Percentiles rank a stretch among this genome's conserved stretches.
These are phyloP conservation scores for Clamator glandarius DNA, from an alignment of 2,797 vertebrate genomes.

Conservation along the genomic window DNA sequence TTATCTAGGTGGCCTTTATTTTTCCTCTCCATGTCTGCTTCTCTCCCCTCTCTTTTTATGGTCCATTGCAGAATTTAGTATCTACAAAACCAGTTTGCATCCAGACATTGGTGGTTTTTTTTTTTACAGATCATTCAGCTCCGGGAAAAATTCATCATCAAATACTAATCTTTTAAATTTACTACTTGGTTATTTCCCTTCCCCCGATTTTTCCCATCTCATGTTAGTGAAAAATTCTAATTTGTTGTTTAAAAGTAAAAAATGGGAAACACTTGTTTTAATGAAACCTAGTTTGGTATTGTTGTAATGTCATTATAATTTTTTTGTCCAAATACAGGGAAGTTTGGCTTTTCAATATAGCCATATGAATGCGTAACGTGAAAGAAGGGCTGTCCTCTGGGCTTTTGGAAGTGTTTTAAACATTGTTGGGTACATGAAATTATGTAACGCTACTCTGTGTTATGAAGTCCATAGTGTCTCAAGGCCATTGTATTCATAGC, in stretches of 20 bases:
- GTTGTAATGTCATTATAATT: neutral
- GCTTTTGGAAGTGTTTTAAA: neutral
- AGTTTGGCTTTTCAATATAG: constrained; percentile 10
- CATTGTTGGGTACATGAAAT: neutral
- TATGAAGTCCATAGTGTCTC: neutral
- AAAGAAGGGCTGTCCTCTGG: neutral
- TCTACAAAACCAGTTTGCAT: neutral
- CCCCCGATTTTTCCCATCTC: neutral
- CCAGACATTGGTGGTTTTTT: neutral
- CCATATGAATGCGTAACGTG: neutral
- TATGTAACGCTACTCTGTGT: neutral
- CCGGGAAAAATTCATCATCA: neutral
- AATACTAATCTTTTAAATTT: neutral
- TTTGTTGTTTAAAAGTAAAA: constrained; percentile 9
- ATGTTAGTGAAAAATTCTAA: neutral
- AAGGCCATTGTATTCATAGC: neutral
- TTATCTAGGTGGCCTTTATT: neutral
- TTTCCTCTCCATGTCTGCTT: neutral
- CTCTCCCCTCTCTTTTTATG: neutral
- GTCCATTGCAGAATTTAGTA: neutral
- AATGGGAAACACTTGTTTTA: constrained; percentile 39
- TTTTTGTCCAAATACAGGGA: constrained; percentile 17
- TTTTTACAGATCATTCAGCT: neutral
- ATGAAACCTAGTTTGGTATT: neutral
- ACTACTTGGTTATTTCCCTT: neutral